Evolutionary conservation across 1,140 invertebrate species (phyloP).

Genomic region (Euwallacea fornicatus): DNA sequence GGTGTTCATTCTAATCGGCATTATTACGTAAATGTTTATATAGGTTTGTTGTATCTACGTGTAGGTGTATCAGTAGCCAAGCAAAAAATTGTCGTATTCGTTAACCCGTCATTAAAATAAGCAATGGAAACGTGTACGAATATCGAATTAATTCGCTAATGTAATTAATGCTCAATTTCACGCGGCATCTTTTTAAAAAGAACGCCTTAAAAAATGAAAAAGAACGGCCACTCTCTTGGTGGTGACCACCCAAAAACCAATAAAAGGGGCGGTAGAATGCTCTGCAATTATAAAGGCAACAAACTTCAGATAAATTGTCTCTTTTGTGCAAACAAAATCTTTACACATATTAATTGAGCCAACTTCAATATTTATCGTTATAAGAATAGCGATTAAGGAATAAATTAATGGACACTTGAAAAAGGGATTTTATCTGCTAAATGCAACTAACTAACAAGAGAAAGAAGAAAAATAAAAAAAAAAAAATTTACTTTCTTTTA

Average conservation of each 20-base stretch:
- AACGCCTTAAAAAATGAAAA: conserved; percentile 13
- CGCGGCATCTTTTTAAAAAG: conserved; percentile 21
- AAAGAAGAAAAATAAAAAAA: no score
- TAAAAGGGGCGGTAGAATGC: conserved; percentile 21
- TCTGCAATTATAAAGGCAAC: conserved; percentile 24
- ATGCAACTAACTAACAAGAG: no score
- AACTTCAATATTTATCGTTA: not conserved
- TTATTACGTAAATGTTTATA: no score
- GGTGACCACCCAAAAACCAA: conserved; percentile 26
- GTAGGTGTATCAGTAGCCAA: not conserved
- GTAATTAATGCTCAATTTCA: conserved; percentile 20
- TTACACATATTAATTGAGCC: conserved; percentile 14
- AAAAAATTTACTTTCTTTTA: no score
- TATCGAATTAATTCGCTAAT: conserved; percentile 1
- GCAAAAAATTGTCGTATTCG: not conserved
- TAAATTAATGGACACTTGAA: no score
- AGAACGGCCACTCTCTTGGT: conserved; percentile 10
- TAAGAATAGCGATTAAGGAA: no score
- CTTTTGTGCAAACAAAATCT: conserved; percentile 23
- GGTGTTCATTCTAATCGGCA: not conserved
- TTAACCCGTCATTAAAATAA: not conserved
- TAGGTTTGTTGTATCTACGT: not conserved
- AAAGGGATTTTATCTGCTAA: no score
- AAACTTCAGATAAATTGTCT: conserved; percentile 25
- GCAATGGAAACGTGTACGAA: not conserved